phyloP scores from a whole-genome alignment of 2,113 vertebrate genomes.

The Silurus glanis region DNA sequence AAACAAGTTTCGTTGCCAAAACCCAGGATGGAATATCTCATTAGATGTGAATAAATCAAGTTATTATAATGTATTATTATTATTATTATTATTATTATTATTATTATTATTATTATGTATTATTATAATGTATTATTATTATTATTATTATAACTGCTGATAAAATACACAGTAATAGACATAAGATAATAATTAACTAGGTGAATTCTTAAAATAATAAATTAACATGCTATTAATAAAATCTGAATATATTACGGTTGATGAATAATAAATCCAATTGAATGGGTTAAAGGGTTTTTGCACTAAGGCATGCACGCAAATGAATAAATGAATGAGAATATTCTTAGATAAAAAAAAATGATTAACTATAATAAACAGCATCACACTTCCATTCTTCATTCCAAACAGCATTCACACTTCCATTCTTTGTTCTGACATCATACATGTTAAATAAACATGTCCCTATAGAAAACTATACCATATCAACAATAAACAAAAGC shows the following conservation, averaged over 20 bases:
- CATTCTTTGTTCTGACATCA: too few species aligned
- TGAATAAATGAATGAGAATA: not conserved
- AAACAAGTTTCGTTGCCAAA: too few species aligned
- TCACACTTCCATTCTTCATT: too few species aligned
- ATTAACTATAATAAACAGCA: too few species aligned
- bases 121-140: not conserved
- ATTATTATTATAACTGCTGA: not conserved
- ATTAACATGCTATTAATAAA: not conserved
- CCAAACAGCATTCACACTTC: too few species aligned
- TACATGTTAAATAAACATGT: too few species aligned
- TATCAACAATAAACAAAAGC: too few species aligned
- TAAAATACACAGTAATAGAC: not conserved
- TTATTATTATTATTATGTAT: not conserved
- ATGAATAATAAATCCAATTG: not conserved
- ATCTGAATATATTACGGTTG: not conserved
- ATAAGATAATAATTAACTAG: not conserved
- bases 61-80: not conserved
- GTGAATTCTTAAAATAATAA: not conserved
- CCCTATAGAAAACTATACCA: too few species aligned
- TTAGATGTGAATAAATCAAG: not conserved
- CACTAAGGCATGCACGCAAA: not conserved
- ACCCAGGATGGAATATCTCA: too few species aligned
- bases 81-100: not conserved
- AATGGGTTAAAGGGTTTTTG: not conserved
- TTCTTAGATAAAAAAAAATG: not conserved